Evolutionary conservation across 1,140 invertebrate species (phyloP).

Genomic region (Drosophila kohkoa): DNA sequence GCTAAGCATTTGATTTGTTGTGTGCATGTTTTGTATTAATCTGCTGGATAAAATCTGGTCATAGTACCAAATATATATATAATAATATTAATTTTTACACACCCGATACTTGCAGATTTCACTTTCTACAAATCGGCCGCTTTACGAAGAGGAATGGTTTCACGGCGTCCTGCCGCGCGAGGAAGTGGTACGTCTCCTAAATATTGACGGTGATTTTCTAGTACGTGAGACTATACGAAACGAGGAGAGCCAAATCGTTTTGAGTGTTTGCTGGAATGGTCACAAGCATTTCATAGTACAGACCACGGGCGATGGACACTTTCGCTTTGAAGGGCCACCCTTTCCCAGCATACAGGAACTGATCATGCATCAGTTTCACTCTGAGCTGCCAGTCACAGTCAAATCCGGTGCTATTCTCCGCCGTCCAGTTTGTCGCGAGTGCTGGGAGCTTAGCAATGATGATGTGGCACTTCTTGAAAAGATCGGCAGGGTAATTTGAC

Average conservation of each 20-base stretch:
- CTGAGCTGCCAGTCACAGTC: slow-evolving; percentile 94
- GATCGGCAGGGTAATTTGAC: slow-evolving; percentile 93
- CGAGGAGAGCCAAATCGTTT: slow-evolving; percentile 95
- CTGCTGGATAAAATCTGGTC: slow-evolving; percentile 1
- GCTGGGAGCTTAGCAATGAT: slow-evolving; percentile 98
- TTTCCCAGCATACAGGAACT: slow-evolving; percentile 97
- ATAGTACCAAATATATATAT: neutral
- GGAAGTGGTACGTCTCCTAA: slow-evolving; percentile 96
- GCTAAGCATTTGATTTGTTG: slow-evolving; percentile 47
- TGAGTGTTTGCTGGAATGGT: slow-evolving; percentile 97
- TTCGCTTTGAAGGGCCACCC: slow-evolving; percentile 96
- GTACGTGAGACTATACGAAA: slow-evolving; percentile 97
- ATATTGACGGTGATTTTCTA: slow-evolving; percentile 96
- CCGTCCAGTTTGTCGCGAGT: slow-evolving; percentile 94
- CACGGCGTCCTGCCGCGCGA: slow-evolving; percentile 98
- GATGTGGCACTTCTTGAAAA: slow-evolving; percentile 96
- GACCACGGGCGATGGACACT: slow-evolving; percentile 96
- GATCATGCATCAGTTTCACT: slow-evolving; percentile 94
- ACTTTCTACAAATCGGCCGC: slow-evolving; percentile 86
- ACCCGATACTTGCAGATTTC: slow-evolving; percentile 70
- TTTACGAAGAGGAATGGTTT: slow-evolving; percentile 98
- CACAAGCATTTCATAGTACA: slow-evolving; percentile 99
- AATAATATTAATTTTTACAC: slow-evolving; percentile 29
- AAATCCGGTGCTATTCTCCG: slow-evolving; percentile 95
- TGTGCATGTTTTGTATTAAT: slow-evolving; percentile 55